These are phyloP conservation scores for Poecilia wingei DNA, from an alignment of 2,797 vertebrate species.

Conservation along the genomic window DNA sequence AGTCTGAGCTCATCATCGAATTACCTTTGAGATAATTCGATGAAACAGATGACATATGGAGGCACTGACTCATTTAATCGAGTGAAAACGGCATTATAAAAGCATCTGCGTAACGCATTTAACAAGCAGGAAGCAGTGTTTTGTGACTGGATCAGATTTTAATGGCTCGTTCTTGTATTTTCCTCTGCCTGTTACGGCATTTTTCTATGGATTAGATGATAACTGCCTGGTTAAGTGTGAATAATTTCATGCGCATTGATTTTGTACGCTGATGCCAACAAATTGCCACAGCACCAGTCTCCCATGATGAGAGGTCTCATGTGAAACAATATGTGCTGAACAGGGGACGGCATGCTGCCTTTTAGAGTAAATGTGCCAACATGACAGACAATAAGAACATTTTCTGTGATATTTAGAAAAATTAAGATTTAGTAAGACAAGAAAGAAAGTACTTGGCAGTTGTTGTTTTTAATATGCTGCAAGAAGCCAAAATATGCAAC, in stretches of 20 bases:
- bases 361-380: conserved; percentile 3
- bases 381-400: conserved; percentile 5
- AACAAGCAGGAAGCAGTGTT: neutral
- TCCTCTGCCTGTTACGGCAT: neutral
- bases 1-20: neutral
- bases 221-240: conserved; percentile 3
- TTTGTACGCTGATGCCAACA: conserved; percentile 32
- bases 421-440: conserved; percentile 33
- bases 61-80: neutral
- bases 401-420: conserved; percentile 45
- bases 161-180: conserved; percentile 11
- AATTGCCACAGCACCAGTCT: conserved; percentile 43
- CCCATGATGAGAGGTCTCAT: conserved; percentile 15
- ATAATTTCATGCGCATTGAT: conserved; percentile 11
- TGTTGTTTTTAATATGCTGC: too few relatives aligned
- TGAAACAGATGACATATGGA: conserved; percentile 33
- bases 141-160: conserved; percentile 8
- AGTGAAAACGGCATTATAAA: neutral
- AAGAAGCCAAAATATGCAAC: neutral
- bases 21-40: conserved; percentile 20
- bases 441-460: too few relatives aligned
- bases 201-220: conserved; percentile 26
- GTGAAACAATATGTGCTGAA: conserved; percentile 16
- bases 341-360: conserved; percentile 1
- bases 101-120: neutral